phyloP scores from a whole-genome alignment of 2,113 vertebrate genomes.

The Sitta europaea region DNA sequence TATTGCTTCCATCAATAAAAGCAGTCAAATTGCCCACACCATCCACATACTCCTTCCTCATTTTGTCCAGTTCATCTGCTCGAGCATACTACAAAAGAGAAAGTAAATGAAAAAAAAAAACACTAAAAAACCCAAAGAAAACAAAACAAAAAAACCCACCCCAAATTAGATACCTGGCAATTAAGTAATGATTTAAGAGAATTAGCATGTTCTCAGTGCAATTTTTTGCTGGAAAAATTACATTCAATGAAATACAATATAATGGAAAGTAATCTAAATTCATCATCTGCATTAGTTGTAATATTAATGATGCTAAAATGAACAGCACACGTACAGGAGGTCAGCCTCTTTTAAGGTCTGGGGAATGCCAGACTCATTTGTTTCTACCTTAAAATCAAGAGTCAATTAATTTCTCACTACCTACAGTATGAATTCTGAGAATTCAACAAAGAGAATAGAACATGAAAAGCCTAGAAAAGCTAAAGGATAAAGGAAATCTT shows the following conservation, averaged over 20 bases:
- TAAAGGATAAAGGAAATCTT: neutral
- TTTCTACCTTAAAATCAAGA: neutral
- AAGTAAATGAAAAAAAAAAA: neutral
- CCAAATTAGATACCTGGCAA: neutral
- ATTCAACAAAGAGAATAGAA: neutral
- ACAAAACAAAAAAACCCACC: neutral
- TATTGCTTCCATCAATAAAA: conserved; percentile 82
- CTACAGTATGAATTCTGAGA: neutral
- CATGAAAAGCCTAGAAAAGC: neutral
- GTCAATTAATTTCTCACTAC: neutral
- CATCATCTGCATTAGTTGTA: neutral
- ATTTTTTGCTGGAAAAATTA: neutral
- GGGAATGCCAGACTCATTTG: neutral
- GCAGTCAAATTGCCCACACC: conserved; percentile 74
- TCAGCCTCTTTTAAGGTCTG: neutral
- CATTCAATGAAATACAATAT: neutral
- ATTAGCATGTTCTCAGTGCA: neutral
- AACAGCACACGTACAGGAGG: neutral
- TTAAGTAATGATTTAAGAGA: neutral
- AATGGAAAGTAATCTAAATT: neutral
- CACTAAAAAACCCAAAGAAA: neutral
- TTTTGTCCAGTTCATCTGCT: conserved; percentile 86
- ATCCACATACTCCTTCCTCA: conserved; percentile 83
- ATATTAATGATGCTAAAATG: neutral
- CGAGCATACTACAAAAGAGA: conserved; percentile 79